phyloP scores from a whole-genome alignment of 2,797 vertebrate species.

The Huso huso region DNA sequence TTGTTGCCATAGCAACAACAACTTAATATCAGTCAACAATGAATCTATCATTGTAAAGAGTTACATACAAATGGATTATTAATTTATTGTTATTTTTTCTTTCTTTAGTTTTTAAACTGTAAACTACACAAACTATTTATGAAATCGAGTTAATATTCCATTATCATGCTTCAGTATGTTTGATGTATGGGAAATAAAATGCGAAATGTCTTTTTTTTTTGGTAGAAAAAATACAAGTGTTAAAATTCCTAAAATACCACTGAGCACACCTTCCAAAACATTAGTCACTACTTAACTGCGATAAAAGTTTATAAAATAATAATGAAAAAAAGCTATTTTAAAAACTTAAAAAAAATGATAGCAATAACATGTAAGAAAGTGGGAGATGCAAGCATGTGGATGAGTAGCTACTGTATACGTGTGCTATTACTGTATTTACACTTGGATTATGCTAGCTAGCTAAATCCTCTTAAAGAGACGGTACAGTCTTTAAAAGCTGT shows the following conservation, averaged over 20 bases:
- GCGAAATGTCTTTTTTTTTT: slow-evolving; percentile 23
- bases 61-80: slow-evolving; percentile 78
- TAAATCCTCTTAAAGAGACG: slow-evolving; percentile 58
- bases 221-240: slow-evolving; percentile 46
- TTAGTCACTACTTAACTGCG: slow-evolving; percentile 56
- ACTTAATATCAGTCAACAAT: slow-evolving; percentile 85
- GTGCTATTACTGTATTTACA: slow-evolving; percentile 61
- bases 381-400: slow-evolving; percentile 45
- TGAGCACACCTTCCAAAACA: slow-evolving; percentile 70
- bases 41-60: slow-evolving; percentile 82
- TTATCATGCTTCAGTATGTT: slow-evolving; percentile 66
- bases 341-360: slow-evolving; percentile 24
- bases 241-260: slow-evolving; percentile 62
- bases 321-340: slow-evolving; percentile 34
- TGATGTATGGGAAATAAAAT: slow-evolving; percentile 26
- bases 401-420: slow-evolving; percentile 46
- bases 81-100: slow-evolving; percentile 54
- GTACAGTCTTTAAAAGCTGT: slow-evolving; percentile 51
- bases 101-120: slow-evolving; percentile 64
- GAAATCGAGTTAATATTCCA: slow-evolving; percentile 58
- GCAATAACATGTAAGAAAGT: slow-evolving; percentile 8
- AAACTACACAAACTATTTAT: slow-evolving; percentile 78
- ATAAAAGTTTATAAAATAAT: slow-evolving; percentile 45
- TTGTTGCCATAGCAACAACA: slow-evolving; percentile 90
- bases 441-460: slow-evolving; percentile 56